Percentiles rank a stretch among this genome's conserved stretches.
phyloP scores from a whole-genome alignment of 2,113 vertebrate genomes.

The Rhinolophus sinicus region DNA sequence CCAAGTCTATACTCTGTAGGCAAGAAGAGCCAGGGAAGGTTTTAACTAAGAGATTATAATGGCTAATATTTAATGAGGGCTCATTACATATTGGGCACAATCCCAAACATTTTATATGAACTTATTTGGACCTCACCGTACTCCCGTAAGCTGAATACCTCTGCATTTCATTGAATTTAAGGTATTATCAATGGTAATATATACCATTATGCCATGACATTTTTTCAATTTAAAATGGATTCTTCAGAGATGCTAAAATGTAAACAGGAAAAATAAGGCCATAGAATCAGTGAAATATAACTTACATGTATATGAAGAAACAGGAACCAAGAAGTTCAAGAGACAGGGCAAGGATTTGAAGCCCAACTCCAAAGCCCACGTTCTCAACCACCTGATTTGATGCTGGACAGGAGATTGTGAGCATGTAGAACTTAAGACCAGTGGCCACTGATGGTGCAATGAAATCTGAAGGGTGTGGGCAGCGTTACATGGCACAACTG shows the following conservation, averaged over 20 bases:
- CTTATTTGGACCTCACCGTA: background rate
- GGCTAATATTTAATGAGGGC: background rate
- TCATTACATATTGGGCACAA: background rate
- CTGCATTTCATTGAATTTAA: background rate
- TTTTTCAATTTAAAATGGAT: background rate
- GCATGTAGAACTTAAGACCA: background rate
- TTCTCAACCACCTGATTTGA: background rate
- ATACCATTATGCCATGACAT: background rate
- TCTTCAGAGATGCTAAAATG: slow-evolving; percentile 38
- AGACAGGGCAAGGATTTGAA: background rate
- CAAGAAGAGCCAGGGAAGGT: background rate
- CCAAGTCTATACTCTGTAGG: background rate
- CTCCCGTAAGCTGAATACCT: background rate
- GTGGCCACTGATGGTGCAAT: no score
- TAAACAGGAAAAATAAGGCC: background rate
- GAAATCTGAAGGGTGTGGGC: background rate
- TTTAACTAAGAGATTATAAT: background rate
- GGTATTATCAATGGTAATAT: background rate
- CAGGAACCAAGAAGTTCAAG: background rate
- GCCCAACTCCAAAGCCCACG: background rate
- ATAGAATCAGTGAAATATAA: background rate
- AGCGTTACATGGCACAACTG: background rate
- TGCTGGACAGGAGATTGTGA: background rate
- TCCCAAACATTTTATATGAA: background rate
- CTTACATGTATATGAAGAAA: slow-evolving; percentile 21